phyloP scores from a whole-genome alignment of 2,797 vertebrate species.

The Brachyrhaphis roseni region DNA sequence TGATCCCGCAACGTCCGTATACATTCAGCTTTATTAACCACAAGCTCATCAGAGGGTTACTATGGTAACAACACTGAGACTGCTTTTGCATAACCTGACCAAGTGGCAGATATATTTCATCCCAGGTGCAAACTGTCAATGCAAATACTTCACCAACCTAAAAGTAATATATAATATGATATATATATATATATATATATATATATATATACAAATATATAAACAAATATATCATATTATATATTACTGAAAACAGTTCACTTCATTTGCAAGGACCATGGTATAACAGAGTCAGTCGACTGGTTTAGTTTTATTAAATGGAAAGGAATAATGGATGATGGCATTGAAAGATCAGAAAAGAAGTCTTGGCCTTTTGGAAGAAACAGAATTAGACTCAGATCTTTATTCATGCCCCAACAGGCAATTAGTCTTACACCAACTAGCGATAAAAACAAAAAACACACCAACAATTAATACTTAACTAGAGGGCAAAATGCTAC shows the following conservation, averaged over 20 bases:
- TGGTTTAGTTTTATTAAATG: not conserved
- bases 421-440: no score
- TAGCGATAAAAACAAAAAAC: no score
- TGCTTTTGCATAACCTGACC: slow-evolving; percentile 38
- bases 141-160: slow-evolving; percentile 18
- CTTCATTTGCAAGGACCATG: not conserved
- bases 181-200: no score
- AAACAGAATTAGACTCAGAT: not conserved
- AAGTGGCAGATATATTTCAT: slow-evolving; percentile 10
- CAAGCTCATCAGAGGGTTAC: slow-evolving; percentile 52
- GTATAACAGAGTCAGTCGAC: not conserved
- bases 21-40: slow-evolving; percentile 57
- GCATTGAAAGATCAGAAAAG: not conserved
- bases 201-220: no score
- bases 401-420: no score
- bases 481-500: no score
- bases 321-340: not conserved
- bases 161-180: not conserved
- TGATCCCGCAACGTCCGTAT: slow-evolving; percentile 50
- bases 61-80: slow-evolving; percentile 48
- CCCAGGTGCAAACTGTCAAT: slow-evolving; percentile 31
- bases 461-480: no score
- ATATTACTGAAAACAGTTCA: not conserved
- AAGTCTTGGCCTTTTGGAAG: not conserved
- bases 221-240: no score